Evolutionary conservation across 2,113 vertebrate species (phyloP), one percentile per base, ranked within the genome.

Genomic region (Bos javanicus): DNA sequence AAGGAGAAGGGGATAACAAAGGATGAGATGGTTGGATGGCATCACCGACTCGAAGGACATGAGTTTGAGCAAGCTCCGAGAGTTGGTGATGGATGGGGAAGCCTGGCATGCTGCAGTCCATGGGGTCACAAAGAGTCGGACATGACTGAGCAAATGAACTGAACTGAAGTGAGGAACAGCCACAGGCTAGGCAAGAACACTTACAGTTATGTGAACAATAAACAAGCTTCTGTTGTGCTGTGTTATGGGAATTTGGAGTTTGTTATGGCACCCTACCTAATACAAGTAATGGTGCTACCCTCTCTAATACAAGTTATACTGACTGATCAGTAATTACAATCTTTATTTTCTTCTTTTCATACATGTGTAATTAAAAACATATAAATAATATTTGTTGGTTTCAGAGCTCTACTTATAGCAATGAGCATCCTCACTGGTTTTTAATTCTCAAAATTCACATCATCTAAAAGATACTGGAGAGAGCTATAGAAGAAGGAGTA

Each of bases 101-200:
- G 67, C 5, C 9, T 71, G 67, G 19, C 0, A 10, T 71, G 67
- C n/a, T 71, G 9, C 19, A 39, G 67, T 71, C n/a, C 19, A 39
- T 23, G n/a, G n/a, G 67, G 19, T 71, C 0, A 0, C n/a, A 36
- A 71, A 71, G 9, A 71, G n/a, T 23, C 0, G 0, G n/a, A 36
- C 67, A 39, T 23, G 67, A 71, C 33, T 71, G 67, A 39, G 19
- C n/a, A 23, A 71, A 5, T 71, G 67, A 71, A 64, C 62, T 64
- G 15, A 64, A 39, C 5, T 71, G 67, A 71, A 23, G n/a, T 71
- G 19, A 4, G 23, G 17, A 62, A 56, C 1, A 30, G 30, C 54
- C 19, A 48, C 30, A 54, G 74, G 52, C 60, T 74, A 71, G 91
- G 60, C 3, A 64, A 59, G 87, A 90, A 90, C 6, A 57, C 17